Conservation (phyloP, 2,113 vertebrate genomes). For the Brachypteracias leptosomus region DNA sequence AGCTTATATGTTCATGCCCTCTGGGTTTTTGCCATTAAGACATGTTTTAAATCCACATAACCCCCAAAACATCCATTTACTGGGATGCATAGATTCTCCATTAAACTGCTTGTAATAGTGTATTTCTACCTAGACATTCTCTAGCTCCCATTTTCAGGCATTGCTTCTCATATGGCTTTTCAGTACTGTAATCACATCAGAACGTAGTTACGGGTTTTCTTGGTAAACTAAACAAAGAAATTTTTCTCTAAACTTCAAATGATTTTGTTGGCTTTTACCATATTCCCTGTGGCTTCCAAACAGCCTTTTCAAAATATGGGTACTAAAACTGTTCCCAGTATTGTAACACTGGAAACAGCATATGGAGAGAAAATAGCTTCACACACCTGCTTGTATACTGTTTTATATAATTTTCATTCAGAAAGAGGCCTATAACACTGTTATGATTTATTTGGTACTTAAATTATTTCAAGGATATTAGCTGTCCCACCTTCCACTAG, state of each 20-base stretch:
- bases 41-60: neutral
- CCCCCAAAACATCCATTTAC: neutral
- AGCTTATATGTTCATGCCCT: neutral
- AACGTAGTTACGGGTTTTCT: neutral
- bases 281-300: neutral
- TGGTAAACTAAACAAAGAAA: neutral
- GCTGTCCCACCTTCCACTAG: neutral
- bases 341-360: neutral
- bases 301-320: neutral
- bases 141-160: neutral
- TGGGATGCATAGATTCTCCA: neutral
- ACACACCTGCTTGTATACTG: rapidly evolving
- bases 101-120: rapidly evolving
- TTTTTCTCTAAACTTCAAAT: neutral
- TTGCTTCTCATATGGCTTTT: neutral
- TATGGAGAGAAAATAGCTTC: neutral
- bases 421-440: neutral
- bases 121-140: neutral
- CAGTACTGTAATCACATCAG: neutral
- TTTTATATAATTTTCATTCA: neutral
- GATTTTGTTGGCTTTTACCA: neutral
- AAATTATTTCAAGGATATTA: neutral
- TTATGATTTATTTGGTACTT: neutral
- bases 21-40: neutral
- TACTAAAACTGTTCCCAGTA: neutral